These are phyloP conservation scores for Nyleta sp. DNA, from an alignment of 2,888 invertebrate genomes.

Conservation along the genomic window DNA sequence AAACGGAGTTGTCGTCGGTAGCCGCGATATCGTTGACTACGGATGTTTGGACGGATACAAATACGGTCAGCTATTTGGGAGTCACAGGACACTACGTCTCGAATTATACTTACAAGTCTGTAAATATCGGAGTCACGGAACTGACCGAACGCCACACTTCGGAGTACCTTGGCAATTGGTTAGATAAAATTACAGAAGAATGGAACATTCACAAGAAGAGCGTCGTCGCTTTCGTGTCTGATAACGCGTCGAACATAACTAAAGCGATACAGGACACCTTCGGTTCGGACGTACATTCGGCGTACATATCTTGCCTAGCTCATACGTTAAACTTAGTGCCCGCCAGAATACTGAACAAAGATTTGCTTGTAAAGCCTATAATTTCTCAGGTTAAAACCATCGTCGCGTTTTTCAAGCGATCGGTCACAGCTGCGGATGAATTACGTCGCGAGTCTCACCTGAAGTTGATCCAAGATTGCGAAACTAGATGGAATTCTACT, in stretches of 20 bases:
- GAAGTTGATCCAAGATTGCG: slow-evolving; percentile 64
- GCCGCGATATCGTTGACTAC: slow-evolving; percentile 47
- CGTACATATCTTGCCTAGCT: slow-evolving; percentile 65
- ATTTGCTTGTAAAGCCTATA: slow-evolving; percentile 9
- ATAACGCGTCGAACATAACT: slow-evolving; percentile 67
- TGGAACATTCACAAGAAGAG: slow-evolving; percentile 64
- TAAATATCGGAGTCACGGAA: slow-evolving; percentile 58
- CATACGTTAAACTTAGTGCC: slow-evolving; percentile 65
- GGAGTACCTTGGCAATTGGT: slow-evolving; percentile 56
- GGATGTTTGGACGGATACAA: slow-evolving; percentile 64
- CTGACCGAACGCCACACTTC: slow-evolving; percentile 62
- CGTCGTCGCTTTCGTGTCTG: slow-evolving; percentile 63
- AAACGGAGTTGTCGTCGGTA: slow-evolving; percentile 35
- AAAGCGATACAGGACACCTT: slow-evolving; percentile 62
- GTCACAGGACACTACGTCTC: slow-evolving; percentile 30
- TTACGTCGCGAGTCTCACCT: slow-evolving; percentile 41
- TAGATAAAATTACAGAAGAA: slow-evolving; percentile 38
- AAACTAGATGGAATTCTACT: slow-evolving; percentile 68
- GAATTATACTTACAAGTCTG: slow-evolving; percentile 27
- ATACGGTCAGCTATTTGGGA: slow-evolving; percentile 39
- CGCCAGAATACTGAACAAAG: slow-evolving; percentile 23
- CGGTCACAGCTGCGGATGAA: slow-evolving; percentile 58
- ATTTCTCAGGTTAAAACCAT: slow-evolving; percentile 52
- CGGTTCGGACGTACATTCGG: slow-evolving; percentile 53
- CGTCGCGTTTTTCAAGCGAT: slow-evolving; percentile 67